Evolutionary conservation across 2,797 vertebrate species (phyloP), one percentile per base, ranked within the genome.

Genomic region (Calcarius lapponicus): DNA sequence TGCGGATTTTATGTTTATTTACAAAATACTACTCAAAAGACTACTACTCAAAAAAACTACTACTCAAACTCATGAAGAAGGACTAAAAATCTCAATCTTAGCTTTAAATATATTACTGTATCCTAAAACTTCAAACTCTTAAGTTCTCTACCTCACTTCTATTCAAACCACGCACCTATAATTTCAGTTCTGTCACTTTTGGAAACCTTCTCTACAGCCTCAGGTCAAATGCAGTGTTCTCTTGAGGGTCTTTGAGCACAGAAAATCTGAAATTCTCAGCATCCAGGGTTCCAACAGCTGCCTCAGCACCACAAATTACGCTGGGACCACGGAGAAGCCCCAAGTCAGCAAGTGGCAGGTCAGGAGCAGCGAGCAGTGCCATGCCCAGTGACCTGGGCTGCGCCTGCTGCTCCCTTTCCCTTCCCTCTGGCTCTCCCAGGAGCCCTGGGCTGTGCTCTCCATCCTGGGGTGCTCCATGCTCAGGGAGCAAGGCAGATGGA

Each of bases 381-480:
- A 0, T 13, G 34, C 7, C 50, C 29, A 14, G 18, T 3, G 32
- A 32, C 12, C 2, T 1, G 3, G 65, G 50, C 28, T 74, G 48
- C 19, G 54, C 4, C 20, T 43, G 51, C 67, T 86, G 50, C 60
- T 54, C 32, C 48, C 10, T 78, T 38, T 11, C 40, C 65, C 29
- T 64, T 66, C 48, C 42, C 28, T 66, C 47, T 4, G 9, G 62
- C 32, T 69, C 13, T 70, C 43, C 34, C 34, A 21, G 54, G 38
- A 72, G 48, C 14, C 17, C 5, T 0, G 0, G 60, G 48, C 36
- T 11, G 9, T 45, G 66, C 19, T 48, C 40, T 51, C 57, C 10
- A 21, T 80, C 32, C 45, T 11, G 2, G 42, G 20, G 9, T 29
- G 43, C 16, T 2, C 58, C 0, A 0, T 47, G 57, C 62, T 64